A percentile compares a stretch with the other conserved stretches of the same genome.
These are phyloP conservation scores for Tetragonula clypearis DNA, from an alignment of 1,140 invertebrate genomes.

Conservation along the genomic window DNA sequence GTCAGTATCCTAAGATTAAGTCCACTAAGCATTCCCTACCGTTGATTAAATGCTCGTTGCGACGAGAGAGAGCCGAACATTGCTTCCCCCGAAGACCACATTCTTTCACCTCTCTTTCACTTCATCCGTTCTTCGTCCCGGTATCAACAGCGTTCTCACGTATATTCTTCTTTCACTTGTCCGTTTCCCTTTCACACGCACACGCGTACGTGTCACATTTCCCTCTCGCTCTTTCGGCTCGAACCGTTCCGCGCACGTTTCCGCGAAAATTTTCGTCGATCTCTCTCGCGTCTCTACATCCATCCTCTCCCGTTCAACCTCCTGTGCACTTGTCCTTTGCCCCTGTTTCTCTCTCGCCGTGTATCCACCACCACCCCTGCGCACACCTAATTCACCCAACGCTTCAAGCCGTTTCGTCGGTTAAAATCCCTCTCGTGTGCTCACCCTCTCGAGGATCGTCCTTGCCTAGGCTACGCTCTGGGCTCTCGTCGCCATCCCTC, in stretches of 20 bases:
- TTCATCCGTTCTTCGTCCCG: background rate
- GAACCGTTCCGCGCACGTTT: constrained; percentile 4
- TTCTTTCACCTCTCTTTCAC: background rate
- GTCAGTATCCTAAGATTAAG: constrained; percentile 62
- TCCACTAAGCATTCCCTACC: constrained; percentile 74
- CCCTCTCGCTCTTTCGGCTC: background rate
- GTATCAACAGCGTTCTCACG: background rate
- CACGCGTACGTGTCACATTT: background rate
- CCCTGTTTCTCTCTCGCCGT: constrained; percentile 2
- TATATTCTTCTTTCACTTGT: background rate
- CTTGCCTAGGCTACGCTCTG: constrained; percentile 8
- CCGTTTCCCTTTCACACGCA: constrained; percentile 1
- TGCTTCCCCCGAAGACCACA: constrained; percentile 10
- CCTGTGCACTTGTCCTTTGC: constrained; percentile 16
- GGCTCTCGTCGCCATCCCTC: background rate
- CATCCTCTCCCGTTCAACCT: constrained; percentile 16
- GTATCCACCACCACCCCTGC: constrained; percentile 9
- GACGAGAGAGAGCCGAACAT: constrained; percentile 64
- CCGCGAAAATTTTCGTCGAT: constrained; percentile 25
- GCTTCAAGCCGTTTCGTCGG: constrained; percentile 34
- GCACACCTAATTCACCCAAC: background rate
- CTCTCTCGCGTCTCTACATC: background rate
- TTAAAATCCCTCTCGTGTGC: constrained; percentile 15
- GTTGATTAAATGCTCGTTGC: constrained; percentile 80
- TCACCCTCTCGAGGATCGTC: constrained; percentile 59